Conservation (phyloP, 1,140 invertebrate species). For the Popillia japonica region DNA sequence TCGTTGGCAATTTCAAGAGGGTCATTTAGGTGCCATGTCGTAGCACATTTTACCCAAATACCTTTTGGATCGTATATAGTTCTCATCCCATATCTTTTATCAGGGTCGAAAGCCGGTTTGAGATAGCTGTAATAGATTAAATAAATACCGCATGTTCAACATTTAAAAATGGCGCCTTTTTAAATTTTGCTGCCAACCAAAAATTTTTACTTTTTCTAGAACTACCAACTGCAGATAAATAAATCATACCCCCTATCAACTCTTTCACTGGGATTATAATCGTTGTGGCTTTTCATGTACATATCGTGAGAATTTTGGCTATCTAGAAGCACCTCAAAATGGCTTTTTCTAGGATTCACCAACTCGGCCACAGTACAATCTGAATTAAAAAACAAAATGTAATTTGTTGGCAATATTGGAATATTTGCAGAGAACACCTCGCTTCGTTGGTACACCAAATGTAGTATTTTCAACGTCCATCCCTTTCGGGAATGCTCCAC, state of each 20-base stretch:
- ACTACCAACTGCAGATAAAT: not conserved
- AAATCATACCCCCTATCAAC: conserved; percentile 57
- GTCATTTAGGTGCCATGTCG: conserved; percentile 60
- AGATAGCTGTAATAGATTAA: conserved; percentile 47
- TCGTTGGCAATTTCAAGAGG: conserved; percentile 55
- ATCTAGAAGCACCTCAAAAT: conserved; percentile 56
- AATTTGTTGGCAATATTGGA: not conserved
- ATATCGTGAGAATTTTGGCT: conserved; percentile 57
- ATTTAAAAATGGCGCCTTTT: no score
- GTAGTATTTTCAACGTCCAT: conserved; percentile 60
- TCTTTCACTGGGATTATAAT: conserved; percentile 60
- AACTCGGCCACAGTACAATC: conserved; percentile 49
- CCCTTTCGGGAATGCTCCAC: conserved; percentile 63
- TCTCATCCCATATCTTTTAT: conserved; percentile 59
- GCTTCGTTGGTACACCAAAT: conserved; percentile 61
- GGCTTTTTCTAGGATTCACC: conserved; percentile 54
- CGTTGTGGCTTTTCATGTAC: conserved; percentile 57
- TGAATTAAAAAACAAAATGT: not conserved
- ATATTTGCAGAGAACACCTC: conserved; percentile 50
- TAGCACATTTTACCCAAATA: conserved; percentile 60
- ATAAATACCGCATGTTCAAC: no score
- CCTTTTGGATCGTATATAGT: conserved; percentile 62
- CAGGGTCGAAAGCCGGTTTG: conserved; percentile 50
- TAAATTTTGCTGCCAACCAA: no score
- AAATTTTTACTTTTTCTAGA: no score